Conservation (phyloP, 2,888 invertebrate species). For the Stenodera caucasica region DNA sequence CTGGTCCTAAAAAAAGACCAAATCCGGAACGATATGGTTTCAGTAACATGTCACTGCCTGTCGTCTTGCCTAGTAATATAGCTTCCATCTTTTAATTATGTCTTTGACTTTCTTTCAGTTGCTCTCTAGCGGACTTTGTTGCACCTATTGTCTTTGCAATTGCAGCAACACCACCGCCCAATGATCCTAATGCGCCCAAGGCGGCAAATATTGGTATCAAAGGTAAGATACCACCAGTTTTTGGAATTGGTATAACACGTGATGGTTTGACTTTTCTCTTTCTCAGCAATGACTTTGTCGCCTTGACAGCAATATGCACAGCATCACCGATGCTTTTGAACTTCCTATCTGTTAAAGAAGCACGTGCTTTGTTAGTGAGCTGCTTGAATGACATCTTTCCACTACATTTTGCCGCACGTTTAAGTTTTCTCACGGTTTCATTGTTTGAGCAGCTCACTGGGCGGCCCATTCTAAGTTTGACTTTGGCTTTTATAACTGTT, state of each 20-base stretch:
- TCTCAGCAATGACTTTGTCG: not conserved
- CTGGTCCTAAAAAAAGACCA: constrained; percentile 14
- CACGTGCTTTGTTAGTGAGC: too few relatives aligned
- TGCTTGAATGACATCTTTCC: too few relatives aligned
- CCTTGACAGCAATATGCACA: too few relatives aligned
- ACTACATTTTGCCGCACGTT: too few relatives aligned
- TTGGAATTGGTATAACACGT: constrained; percentile 41
- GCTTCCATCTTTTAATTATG: constrained; percentile 38
- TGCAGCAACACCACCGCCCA: constrained; percentile 30
- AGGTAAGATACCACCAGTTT: constrained; percentile 43
- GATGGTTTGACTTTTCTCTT: not conserved
- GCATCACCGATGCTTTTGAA: too few relatives aligned
- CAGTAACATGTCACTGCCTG: constrained; percentile 2
- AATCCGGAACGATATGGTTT: constrained; percentile 16
- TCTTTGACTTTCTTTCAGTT: constrained; percentile 33
- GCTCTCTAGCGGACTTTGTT: constrained; percentile 30
- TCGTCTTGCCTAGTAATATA: constrained; percentile 29
- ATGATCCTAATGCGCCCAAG: constrained; percentile 29
- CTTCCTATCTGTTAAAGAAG: too few relatives aligned
- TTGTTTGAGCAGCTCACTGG: too few relatives aligned
- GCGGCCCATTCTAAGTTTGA: too few relatives aligned
- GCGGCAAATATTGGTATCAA: constrained; percentile 37
- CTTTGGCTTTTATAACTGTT: too few relatives aligned
- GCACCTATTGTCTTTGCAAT: constrained; percentile 36
- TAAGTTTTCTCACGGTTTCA: too few relatives aligned